Percentiles rank a stretch among this genome's conserved stretches.
These are phyloP conservation scores for Ciconia stormi DNA, from an alignment of 2,113 vertebrate genomes.

Conservation along the genomic window DNA sequence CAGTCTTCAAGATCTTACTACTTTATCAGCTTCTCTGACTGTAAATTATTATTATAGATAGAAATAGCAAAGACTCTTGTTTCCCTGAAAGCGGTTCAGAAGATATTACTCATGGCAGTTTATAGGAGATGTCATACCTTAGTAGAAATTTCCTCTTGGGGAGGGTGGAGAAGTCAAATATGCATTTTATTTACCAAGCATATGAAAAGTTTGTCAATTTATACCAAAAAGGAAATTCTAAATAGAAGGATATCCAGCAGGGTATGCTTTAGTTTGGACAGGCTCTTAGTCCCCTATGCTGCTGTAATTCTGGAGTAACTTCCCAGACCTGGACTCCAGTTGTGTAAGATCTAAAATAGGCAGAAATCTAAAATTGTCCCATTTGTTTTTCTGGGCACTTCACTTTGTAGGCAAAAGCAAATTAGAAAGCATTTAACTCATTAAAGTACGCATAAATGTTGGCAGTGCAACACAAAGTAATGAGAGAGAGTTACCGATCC, in stretches of 20 bases:
- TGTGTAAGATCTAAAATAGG: background rate
- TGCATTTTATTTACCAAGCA: background rate
- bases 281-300: background rate
- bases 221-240: background rate
- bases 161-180: background rate
- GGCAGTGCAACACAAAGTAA: background rate
- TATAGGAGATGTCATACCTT: background rate
- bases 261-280: background rate
- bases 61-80: background rate
- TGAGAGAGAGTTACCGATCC: background rate
- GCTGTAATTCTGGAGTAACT: background rate
- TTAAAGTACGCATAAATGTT: background rate
- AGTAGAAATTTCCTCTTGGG: conserved; percentile 29
- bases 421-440: background rate
- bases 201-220: background rate
- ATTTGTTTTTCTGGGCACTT: background rate
- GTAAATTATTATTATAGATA: background rate
- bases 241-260: background rate
- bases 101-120: conserved; percentile 20
- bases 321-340: background rate
- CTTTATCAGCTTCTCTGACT: background rate
- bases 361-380: background rate
- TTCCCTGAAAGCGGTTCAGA: background rate
- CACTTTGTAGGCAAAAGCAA: background rate
- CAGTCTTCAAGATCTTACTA: background rate